These are phyloP conservation scores for Sphyrna mokarran DNA, from an alignment of 2,113 vertebrate species.

Conservation along the genomic window DNA sequence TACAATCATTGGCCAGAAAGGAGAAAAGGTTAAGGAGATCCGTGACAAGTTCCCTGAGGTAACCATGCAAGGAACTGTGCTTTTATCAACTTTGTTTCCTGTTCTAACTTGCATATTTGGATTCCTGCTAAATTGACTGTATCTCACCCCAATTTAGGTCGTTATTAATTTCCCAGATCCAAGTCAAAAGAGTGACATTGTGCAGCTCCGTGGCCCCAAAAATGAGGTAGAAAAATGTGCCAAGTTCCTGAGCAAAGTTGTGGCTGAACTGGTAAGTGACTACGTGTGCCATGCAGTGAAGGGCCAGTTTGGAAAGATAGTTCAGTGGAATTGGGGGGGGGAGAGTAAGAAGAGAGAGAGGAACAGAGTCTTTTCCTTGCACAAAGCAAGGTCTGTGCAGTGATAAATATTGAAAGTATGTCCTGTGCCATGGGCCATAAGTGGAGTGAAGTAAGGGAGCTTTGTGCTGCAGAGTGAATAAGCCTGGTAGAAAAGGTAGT, in stretches of 20 bases:
- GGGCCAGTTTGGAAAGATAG: background rate
- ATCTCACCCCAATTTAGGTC: conserved; percentile 60
- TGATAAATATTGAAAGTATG: background rate
- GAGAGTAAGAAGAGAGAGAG: no score
- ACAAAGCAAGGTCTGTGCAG: background rate
- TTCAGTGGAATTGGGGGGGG: background rate
- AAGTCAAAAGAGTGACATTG: conserved; percentile 88
- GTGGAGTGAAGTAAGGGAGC: background rate
- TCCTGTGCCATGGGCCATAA: background rate
- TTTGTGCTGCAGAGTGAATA: background rate
- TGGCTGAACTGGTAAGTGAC: conserved; percentile 81
- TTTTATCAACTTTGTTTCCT: no score
- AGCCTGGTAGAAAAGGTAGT: background rate
- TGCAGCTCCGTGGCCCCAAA: conserved; percentile 90
- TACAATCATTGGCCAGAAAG: conserved; percentile 98
- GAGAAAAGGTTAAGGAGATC: conserved; percentile 92
- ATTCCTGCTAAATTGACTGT: background rate
- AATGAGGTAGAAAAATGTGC: conserved; percentile 95
- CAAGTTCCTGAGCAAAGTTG: conserved; percentile 95
- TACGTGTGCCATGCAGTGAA: background rate
- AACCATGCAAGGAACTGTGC: background rate
- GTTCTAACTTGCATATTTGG: background rate
- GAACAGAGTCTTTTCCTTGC: background rate
- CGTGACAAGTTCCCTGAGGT: conserved; percentile 96
- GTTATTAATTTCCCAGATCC: conserved; percentile 98